phyloP scores from a whole-genome alignment of 1,140 invertebrate genomes.

The Onthophagus taurus region DNA sequence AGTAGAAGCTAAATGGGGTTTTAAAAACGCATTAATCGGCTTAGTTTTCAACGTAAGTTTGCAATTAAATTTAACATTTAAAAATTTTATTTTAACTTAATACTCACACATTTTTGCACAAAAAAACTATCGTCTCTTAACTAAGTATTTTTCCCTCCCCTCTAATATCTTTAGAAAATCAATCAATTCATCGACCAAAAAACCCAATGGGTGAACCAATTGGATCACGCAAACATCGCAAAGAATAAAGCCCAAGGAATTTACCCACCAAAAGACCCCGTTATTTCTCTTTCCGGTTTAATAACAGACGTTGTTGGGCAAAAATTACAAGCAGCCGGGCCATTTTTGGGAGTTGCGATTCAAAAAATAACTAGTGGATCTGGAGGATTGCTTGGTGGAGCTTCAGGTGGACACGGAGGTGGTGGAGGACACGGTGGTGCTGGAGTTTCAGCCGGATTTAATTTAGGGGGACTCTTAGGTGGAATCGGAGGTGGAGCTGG shows the following conservation, averaged over 20 bases:
- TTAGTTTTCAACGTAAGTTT: slow-evolving; percentile 70
- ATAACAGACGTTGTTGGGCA: slow-evolving; percentile 41
- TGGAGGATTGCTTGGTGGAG: slow-evolving; percentile 45
- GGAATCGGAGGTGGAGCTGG: slow-evolving; percentile 3
- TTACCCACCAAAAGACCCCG: slow-evolving; percentile 43
- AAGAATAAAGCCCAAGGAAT: slow-evolving; percentile 67
- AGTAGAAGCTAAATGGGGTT: slow-evolving; percentile 58
- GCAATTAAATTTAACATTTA: background rate
- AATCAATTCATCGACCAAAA: slow-evolving; percentile 66
- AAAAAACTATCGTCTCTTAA: background rate
- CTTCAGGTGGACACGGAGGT: slow-evolving; percentile 30
- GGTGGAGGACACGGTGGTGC: slow-evolving; percentile 13
- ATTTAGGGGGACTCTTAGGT: slow-evolving; percentile 15
- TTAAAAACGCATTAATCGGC: slow-evolving; percentile 64
- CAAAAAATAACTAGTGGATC: slow-evolving; percentile 45
- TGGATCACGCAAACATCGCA: slow-evolving; percentile 60
- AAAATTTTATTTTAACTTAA: too few relatives aligned
- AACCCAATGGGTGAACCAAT: slow-evolving; percentile 52
- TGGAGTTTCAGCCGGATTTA: slow-evolving; percentile 33
- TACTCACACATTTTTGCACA: background rate
- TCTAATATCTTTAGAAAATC: slow-evolving; percentile 57
- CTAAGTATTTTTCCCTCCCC: background rate
- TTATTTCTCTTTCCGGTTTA: slow-evolving; percentile 38
- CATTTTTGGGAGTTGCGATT: slow-evolving; percentile 47
- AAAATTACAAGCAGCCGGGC: slow-evolving; percentile 44